A percentile compares a stretch with the other conserved stretches of the same genome.
These are phyloP conservation scores for Scaptomyza flava DNA, from an alignment of 2,888 invertebrate genomes.

Conservation along the genomic window DNA sequence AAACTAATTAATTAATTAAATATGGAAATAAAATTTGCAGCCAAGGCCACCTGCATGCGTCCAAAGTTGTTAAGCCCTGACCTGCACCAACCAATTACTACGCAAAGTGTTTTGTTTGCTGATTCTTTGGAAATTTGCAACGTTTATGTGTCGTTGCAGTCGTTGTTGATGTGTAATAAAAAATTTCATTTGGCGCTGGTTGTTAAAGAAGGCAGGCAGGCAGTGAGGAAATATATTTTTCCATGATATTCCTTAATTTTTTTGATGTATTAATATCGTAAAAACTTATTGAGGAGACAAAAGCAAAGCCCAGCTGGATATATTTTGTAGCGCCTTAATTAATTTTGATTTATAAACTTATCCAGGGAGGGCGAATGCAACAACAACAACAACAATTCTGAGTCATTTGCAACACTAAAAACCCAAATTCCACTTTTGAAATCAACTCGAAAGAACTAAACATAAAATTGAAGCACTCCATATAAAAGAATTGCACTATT, in stretches of 20 bases:
- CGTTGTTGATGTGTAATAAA: constrained; percentile 61
- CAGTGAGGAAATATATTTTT: too few species aligned
- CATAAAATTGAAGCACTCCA: not conserved
- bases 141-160: constrained; percentile 53
- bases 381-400: constrained; percentile 25
- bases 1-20: constrained; percentile 67
- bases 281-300: constrained; percentile 27
- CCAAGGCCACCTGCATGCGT: constrained; percentile 33
- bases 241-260: constrained; percentile 40
- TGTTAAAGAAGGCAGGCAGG: constrained; percentile 9
- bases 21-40: constrained; percentile 63
- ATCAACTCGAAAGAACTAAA: constrained; percentile 30
- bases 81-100: too few species aligned
- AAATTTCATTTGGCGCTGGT: constrained; percentile 66
- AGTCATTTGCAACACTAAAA: not conserved
- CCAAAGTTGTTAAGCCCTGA: not conserved
- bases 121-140: constrained; percentile 56
- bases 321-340: constrained; percentile 50
- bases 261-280: constrained; percentile 52
- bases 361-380: constrained; percentile 30
- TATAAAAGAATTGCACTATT: constrained; percentile 54
- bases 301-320: constrained; percentile 56
- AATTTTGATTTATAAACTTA: constrained; percentile 63
- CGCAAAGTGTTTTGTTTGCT: not conserved
- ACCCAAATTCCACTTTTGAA: constrained; percentile 11